Evolutionary conservation across 1,140 invertebrate species (phyloP).

Genomic region (Drosophila azteca): DNA sequence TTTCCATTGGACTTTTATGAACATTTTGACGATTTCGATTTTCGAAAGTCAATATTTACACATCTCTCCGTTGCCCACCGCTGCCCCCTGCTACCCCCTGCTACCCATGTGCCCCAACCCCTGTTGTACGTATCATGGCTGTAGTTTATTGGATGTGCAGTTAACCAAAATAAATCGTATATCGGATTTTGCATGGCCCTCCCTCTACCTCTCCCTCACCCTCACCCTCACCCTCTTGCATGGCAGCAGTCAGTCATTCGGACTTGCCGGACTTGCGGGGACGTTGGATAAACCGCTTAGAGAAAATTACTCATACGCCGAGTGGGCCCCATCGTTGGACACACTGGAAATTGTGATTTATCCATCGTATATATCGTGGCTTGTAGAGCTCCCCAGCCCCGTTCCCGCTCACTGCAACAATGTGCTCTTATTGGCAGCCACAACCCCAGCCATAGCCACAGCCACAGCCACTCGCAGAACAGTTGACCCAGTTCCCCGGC

Average conservation of each 20-base stretch:
- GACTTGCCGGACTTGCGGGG: background rate
- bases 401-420: slow-evolving; percentile 14
- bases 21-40: slow-evolving; percentile 80
- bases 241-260: slow-evolving; percentile 19
- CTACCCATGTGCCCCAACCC: background rate
- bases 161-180: slow-evolving; percentile 81
- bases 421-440: slow-evolving; percentile 35
- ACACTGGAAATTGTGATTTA: slow-evolving; percentile 41
- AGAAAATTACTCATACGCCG: slow-evolving; percentile 74
- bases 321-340: slow-evolving; percentile 19
- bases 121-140: slow-evolving; percentile 8
- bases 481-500: slow-evolving; percentile 47
- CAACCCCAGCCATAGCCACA: background rate
- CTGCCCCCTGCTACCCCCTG: background rate
- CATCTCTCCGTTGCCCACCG: slow-evolving; percentile 11
- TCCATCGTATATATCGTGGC: background rate
- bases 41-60: slow-evolving; percentile 79
- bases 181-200: slow-evolving; percentile 56
- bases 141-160: slow-evolving; percentile 80
- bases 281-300: slow-evolving; percentile 69
- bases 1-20: slow-evolving; percentile 75
- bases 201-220: slow-evolving; percentile 1
- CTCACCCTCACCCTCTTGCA: background rate
- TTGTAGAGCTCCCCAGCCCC: background rate
- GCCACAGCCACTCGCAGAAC: slow-evolving; percentile 25